phyloP scores from a whole-genome alignment of 2,888 invertebrate species.

The Chouioia cunea region DNA sequence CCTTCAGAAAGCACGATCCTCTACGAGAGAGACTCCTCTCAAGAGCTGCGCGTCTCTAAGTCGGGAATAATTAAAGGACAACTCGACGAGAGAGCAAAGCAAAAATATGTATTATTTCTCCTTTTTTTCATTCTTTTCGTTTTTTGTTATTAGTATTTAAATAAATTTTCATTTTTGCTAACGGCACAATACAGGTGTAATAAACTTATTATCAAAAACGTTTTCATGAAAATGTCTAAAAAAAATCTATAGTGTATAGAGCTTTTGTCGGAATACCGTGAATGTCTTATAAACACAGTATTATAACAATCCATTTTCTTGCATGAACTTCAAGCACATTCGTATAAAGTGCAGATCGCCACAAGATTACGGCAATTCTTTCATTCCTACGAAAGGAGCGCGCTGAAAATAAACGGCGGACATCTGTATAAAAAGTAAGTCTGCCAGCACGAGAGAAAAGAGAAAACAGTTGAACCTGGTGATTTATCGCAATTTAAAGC shows the following conservation, averaged over 20 bases:
- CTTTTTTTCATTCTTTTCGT: slow-evolving; percentile 11
- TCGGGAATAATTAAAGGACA: slow-evolving; percentile 45
- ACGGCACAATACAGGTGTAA: too few relatives aligned
- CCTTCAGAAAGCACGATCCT: slow-evolving; percentile 40
- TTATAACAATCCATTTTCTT: too few relatives aligned
- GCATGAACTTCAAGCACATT: too few relatives aligned
- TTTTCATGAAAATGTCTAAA: too few relatives aligned
- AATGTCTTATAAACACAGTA: too few relatives aligned
- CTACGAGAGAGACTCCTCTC: not conserved
- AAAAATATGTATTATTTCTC: slow-evolving; percentile 38
- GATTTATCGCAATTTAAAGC: slow-evolving; percentile 37
- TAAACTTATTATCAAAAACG: too few relatives aligned
- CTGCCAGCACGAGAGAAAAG: not conserved
- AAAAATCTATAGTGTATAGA: too few relatives aligned
- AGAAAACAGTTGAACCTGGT: not conserved
- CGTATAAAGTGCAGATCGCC: too few relatives aligned
- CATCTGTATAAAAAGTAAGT: not conserved
- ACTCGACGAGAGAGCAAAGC: slow-evolving; percentile 23
- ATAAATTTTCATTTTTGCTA: not conserved
- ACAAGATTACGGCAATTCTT: too few relatives aligned
- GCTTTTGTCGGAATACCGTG: not conserved
- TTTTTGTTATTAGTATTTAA: too few relatives aligned
- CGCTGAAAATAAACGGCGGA: not conserved
- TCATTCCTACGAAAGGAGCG: too few relatives aligned
- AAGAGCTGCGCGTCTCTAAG: slow-evolving; percentile 20